A percentile compares a stretch with the other conserved stretches of the same genome.
Conservation (phyloP, 2,888 invertebrate species). For the Amiota communis region DNA sequence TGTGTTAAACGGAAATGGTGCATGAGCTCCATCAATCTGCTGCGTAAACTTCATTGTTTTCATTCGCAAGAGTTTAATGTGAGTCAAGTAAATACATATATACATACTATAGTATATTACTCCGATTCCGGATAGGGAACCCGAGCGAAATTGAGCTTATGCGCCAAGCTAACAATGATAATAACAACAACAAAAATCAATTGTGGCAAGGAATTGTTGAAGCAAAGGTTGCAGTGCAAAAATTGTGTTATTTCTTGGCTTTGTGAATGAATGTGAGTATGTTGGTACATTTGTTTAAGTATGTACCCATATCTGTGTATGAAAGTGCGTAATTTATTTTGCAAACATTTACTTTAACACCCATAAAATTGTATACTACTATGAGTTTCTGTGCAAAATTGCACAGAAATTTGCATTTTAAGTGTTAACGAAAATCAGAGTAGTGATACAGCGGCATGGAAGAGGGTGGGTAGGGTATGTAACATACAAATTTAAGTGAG, state of each 20-base stretch:
- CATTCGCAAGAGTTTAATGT: conserved; percentile 11
- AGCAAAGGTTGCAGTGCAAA: conserved; percentile 2
- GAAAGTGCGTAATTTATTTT: conserved; percentile 57
- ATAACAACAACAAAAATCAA: conserved; percentile 38
- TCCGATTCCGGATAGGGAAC: conserved; percentile 38
- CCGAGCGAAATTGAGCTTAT: neutral
- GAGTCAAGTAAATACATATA: neutral
- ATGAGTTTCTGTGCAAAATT: neutral
- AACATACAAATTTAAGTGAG: too few species aligned
- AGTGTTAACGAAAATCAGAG: neutral
- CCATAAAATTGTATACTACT: conserved; percentile 44
- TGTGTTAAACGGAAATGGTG: conserved; percentile 20
- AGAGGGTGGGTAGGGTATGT: too few species aligned
- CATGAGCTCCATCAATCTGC: conserved; percentile 52
- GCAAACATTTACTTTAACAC: conserved; percentile 51
- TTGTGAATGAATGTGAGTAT: too few species aligned
- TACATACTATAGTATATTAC: neutral
- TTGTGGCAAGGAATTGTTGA: conserved; percentile 32
- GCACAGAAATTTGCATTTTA: conserved; percentile 18
- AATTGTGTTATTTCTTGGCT: neutral
- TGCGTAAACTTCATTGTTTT: conserved; percentile 24
- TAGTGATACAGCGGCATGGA: too few species aligned
- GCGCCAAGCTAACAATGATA: neutral
- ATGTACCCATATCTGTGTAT: conserved; percentile 32
- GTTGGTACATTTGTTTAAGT: neutral